phyloP scores from a whole-genome alignment of 2,113 vertebrate genomes.

The Macroglossus sobrinus region DNA sequence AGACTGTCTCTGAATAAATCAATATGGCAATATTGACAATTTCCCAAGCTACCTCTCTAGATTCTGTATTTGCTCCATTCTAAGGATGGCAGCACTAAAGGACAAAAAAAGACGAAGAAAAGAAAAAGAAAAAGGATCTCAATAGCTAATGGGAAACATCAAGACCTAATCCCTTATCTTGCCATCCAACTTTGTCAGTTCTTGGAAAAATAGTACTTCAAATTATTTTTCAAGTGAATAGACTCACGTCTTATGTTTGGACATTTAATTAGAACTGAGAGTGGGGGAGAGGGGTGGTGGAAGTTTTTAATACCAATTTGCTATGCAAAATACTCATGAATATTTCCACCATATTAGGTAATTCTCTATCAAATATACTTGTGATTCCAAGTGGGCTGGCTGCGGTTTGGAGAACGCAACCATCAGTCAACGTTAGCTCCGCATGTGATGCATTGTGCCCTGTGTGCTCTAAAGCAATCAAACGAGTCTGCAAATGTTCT shows the following conservation, averaged over 20 bases:
- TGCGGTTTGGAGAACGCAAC: not conserved
- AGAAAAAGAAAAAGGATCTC: not conserved
- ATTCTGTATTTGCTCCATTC: not conserved
- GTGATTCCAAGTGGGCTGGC: slow-evolving; percentile 63
- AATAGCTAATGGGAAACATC: not conserved
- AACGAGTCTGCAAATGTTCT: slow-evolving; percentile 76
- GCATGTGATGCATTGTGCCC: slow-evolving; percentile 49
- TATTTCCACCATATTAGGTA: slow-evolving; percentile 59
- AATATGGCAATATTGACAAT: not conserved
- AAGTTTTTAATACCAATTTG: slow-evolving; percentile 63
- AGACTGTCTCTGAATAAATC: slow-evolving; percentile 28
- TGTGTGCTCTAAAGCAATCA: slow-evolving; percentile 64
- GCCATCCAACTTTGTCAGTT: not conserved
- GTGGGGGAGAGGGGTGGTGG: not conserved
- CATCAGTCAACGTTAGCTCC: not conserved
- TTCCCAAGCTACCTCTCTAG: not conserved
- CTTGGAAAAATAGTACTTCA: slow-evolving; percentile 1
- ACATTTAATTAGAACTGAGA: slow-evolving; percentile 61
- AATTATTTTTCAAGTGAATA: slow-evolving; percentile 66
- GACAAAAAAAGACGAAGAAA: not conserved
- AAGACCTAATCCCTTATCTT: slow-evolving; percentile 22
- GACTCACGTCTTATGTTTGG: slow-evolving; percentile 46
- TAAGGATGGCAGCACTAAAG: slow-evolving; percentile 14
- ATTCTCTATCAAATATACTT: slow-evolving; percentile 66
- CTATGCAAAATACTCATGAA: slow-evolving; percentile 59